Evolutionary conservation across 2,113 vertebrate genomes (phyloP).

Genomic region (Brachyistius frenatus): DNA sequence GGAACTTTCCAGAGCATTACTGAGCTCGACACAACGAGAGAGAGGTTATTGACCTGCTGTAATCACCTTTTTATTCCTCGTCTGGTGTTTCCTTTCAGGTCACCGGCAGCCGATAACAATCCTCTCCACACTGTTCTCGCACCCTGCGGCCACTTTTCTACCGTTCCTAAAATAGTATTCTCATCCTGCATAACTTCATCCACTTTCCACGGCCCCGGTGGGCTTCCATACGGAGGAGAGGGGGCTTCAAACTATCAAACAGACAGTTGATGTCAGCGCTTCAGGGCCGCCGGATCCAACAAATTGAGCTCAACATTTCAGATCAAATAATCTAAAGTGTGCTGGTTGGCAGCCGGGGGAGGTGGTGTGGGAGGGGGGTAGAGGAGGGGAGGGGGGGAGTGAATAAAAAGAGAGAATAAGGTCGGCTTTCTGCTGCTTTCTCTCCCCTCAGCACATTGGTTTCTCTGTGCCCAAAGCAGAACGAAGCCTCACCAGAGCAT

Average conservation of each 20-base stretch:
- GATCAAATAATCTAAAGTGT: constrained; percentile 50
- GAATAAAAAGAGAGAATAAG: constrained; percentile 66
- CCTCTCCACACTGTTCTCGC: not conserved
- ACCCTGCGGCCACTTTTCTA: not conserved
- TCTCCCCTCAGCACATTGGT: constrained; percentile 74
- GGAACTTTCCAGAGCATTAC: constrained; percentile 41
- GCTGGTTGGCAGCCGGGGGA: constrained; percentile 10
- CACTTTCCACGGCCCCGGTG: not conserved
- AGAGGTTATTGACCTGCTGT: constrained; percentile 57
- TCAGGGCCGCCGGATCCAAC: constrained; percentile 37
- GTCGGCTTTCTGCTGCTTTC: constrained; percentile 71
- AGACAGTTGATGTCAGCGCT: constrained; percentile 8
- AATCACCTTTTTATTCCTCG: constrained; percentile 42
- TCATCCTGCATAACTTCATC: not conserved
- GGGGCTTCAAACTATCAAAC: not conserved
- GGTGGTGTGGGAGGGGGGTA: not conserved
- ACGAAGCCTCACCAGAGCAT: constrained; percentile 73
- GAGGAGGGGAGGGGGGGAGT: too few relatives aligned
- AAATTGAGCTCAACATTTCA: constrained; percentile 51
- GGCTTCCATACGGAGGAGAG: not conserved
- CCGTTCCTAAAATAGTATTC: constrained; percentile 11
- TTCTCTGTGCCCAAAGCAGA: constrained; percentile 83
- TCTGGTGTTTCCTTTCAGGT: constrained; percentile 25
- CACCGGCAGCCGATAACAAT: constrained; percentile 17
- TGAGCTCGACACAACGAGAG: constrained; percentile 4